Evolutionary conservation across 92 coral and sea anemone species (phyloP), one percentile per base, ranked within the genome.

Genomic region (Desmophyllum pertusum): DNA sequence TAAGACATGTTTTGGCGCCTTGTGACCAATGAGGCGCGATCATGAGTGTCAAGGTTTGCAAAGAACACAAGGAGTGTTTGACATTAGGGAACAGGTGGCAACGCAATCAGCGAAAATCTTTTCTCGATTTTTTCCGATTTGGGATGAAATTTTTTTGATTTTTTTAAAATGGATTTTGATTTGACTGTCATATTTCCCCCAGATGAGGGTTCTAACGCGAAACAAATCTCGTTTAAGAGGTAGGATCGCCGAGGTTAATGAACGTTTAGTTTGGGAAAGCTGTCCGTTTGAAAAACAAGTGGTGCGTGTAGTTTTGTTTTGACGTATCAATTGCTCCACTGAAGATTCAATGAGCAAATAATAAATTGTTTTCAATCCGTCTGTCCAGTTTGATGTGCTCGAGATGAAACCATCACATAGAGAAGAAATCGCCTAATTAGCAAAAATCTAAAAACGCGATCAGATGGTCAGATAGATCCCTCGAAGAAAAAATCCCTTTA

Each of bases 291-390:
- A 86, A 73, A 89, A 85, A 70, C 91, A 71, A 90, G 89, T 91
- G 80, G 43, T 64, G 89, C 91, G 84, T 91, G 87, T 90, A 81
- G 89, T n/a, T 74, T 84, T 86, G 85, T 91, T 82, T 71, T 86
- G 81, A 39, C 63, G 75, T 50, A 64, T 91, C 79, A 85, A 79
- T 80, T 72, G 75, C 81, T 82, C 93, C 84, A 85, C 85, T 93
- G 83, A 57, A 81, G 72, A 46, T 53, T 75, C 70, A 85, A 62
- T 77, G 88, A 79, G 84, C 86, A 74, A 85, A 88, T 78, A 89
- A 73, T 78, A 53, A 80, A 50, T 48, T 67, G 74, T 37, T 42
- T 80, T 35, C 40, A 46, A 33, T 18, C 66, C 17, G 64, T 65
- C 84, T 23, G 53, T 66, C 27, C 19, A 19, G 13, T 48, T 71